Conservation (phyloP, 2,888 invertebrate genomes). For the Steromphala cineraria region DNA sequence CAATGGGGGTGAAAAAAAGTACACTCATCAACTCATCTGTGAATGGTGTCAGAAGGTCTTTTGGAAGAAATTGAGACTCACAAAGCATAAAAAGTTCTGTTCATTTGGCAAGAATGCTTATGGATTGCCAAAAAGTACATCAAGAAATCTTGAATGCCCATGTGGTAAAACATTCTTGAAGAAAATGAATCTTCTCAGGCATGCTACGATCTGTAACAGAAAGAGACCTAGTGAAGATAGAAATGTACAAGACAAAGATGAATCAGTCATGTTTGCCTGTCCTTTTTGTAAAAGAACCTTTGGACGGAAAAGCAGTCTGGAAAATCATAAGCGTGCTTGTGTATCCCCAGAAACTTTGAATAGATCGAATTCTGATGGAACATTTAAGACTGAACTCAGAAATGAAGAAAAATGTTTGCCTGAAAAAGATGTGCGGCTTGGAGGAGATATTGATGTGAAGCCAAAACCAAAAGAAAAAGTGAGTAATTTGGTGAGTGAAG, state of each 20-base stretch:
- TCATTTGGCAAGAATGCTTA: background rate
- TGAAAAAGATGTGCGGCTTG: background rate
- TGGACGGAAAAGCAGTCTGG: slow-evolving; percentile 43
- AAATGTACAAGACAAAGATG: background rate
- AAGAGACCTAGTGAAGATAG: background rate
- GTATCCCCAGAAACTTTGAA: background rate
- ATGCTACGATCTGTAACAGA: background rate
- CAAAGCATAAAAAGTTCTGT: slow-evolving; percentile 37
- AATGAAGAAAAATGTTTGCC: no score
- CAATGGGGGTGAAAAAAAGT: background rate
- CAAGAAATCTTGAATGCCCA: background rate
- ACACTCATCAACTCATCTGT: background rate
- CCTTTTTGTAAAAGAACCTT: slow-evolving; percentile 46
- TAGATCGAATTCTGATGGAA: background rate
- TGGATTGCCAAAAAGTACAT: background rate
- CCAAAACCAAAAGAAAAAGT: background rate
- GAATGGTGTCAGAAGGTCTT: slow-evolving; percentile 40
- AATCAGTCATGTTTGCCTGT: slow-evolving; percentile 30
- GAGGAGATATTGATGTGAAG: background rate
- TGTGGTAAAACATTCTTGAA: background rate
- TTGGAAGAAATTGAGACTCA: slow-evolving; percentile 43
- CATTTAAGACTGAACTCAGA: no score
- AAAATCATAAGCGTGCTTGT: slow-evolving; percentile 47
- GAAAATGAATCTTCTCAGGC: background rate
- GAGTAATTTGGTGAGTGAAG: no score